phyloP scores from a whole-genome alignment of 2,797 vertebrate genomes.

The Merluccius polli region DNA sequence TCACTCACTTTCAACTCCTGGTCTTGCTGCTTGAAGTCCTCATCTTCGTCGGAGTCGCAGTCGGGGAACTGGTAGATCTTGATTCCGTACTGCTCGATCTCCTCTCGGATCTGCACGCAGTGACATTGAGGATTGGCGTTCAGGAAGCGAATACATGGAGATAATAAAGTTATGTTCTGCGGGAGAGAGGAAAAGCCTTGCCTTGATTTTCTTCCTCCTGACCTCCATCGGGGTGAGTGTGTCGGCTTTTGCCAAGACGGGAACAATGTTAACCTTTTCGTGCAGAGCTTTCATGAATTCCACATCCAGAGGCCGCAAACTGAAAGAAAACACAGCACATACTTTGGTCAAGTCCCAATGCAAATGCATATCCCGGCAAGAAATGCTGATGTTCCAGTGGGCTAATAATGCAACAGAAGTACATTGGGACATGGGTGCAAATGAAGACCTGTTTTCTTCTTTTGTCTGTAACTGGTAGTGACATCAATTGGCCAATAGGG shows the following conservation, averaged over 20 bases:
- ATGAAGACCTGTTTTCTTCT: slow-evolving; percentile 1
- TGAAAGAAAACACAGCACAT: slow-evolving; percentile 47
- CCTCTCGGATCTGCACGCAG: slow-evolving; percentile 82
- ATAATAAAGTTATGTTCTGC: background rate
- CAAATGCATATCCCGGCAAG: background rate
- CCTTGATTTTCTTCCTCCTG: slow-evolving; percentile 92
- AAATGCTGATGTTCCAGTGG: background rate
- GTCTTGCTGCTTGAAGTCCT: slow-evolving; percentile 96
- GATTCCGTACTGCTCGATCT: slow-evolving; percentile 89
- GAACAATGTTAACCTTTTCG: slow-evolving; percentile 95
- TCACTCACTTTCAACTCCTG: slow-evolving; percentile 83
- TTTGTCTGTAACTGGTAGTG: slow-evolving; percentile 19
- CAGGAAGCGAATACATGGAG: background rate
- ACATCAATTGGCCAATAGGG: slow-evolving; percentile 41
- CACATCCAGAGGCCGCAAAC: slow-evolving; percentile 91
- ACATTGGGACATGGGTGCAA: background rate
- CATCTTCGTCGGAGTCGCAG: slow-evolving; percentile 94
- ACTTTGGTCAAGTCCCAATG: background rate
- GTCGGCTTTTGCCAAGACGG: slow-evolving; percentile 93
- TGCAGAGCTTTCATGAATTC: slow-evolving; percentile 97
- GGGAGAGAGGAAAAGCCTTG: slow-evolving; percentile 38
- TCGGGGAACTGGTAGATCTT: slow-evolving; percentile 95
- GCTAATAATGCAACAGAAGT: background rate
- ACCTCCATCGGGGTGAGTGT: slow-evolving; percentile 89
- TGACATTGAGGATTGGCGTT: background rate